Evolutionary conservation across 2,113 vertebrate species (phyloP).

Genomic region (Oenanthe oenanthe): DNA sequence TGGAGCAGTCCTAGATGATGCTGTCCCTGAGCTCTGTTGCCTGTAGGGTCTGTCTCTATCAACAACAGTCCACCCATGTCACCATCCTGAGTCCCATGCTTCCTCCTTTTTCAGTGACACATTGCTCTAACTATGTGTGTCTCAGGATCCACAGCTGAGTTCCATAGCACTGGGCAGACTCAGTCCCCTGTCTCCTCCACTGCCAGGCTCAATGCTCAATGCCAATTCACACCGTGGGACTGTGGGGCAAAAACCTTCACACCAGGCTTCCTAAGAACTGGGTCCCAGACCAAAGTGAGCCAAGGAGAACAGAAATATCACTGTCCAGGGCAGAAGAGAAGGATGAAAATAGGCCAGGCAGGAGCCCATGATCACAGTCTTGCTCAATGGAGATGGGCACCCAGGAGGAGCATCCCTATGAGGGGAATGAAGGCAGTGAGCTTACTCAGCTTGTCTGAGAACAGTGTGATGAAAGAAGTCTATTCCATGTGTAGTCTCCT

Average conservation of each 20-base stretch:
- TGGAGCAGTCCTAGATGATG: not conserved
- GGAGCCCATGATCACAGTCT: no score
- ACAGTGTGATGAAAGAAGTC: not conserved
- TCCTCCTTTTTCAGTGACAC: not conserved
- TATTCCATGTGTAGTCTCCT: not conserved
- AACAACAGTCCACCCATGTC: rapidly evolving
- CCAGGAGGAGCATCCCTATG: no score
- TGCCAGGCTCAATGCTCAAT: not conserved
- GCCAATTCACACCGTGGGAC: not conserved
- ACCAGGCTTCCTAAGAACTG: not conserved
- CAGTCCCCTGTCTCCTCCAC: rapidly evolving
- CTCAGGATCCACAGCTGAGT: not conserved
- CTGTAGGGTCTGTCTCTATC: not conserved
- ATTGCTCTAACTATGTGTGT: rapidly evolving
- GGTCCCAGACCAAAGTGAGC: not conserved
- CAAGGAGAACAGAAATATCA: not conserved
- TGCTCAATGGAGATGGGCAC: no score
- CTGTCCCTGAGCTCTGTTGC: not conserved
- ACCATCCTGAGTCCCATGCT: rapidly evolving
- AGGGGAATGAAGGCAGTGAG: no score
- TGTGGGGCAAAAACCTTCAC: not conserved
- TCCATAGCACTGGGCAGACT: not conserved
- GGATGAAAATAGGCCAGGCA: not conserved
- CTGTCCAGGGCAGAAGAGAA: not conserved
- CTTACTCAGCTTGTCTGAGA: not conserved